These are phyloP conservation scores for Brachionus rotundiformis DNA, from an alignment of 1,140 invertebrate genomes.

Conservation along the genomic window DNA sequence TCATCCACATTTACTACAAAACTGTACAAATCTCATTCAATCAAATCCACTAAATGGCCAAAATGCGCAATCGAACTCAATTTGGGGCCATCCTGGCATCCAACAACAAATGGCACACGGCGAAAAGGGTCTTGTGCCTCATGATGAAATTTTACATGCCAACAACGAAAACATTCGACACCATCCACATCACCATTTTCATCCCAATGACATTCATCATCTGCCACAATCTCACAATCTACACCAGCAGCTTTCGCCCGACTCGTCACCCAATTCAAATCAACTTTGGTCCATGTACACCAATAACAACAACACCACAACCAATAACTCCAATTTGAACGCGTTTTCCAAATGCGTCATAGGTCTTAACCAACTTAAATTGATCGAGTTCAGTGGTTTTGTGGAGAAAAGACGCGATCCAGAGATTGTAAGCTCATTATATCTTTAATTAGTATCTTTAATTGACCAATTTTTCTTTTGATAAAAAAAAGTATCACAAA, in stretches of 20 bases:
- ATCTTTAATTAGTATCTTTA: background rate
- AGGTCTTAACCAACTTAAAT: slow-evolving; percentile 16
- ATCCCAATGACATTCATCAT: background rate
- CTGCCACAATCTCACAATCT: background rate
- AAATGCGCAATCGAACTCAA: slow-evolving; percentile 9
- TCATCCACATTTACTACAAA: slow-evolving; percentile 49
- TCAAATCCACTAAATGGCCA: slow-evolving; percentile 12
- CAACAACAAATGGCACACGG: slow-evolving; percentile 4
- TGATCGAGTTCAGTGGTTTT: slow-evolving; percentile 47
- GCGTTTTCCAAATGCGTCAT: slow-evolving; percentile 27
- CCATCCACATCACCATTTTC: slow-evolving; percentile 15
- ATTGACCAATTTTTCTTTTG: background rate
- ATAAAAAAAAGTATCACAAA: slow-evolving; percentile 38
- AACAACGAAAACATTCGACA: slow-evolving; percentile 34
- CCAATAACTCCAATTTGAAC: background rate
- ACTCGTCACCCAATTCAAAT: slow-evolving; percentile 26
- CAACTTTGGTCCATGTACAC: slow-evolving; percentile 40
- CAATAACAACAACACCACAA: background rate
- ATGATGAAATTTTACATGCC: slow-evolving; percentile 18
- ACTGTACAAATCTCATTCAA: slow-evolving; percentile 49
- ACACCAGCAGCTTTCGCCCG: slow-evolving; percentile 26
- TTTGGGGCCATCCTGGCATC: slow-evolving; percentile 43
- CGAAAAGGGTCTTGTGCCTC: background rate
- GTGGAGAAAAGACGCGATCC: slow-evolving; percentile 24
- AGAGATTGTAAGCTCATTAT: background rate